Conservation (phyloP, 1,140 invertebrate genomes). For the Aradophagus sp. region DNA sequence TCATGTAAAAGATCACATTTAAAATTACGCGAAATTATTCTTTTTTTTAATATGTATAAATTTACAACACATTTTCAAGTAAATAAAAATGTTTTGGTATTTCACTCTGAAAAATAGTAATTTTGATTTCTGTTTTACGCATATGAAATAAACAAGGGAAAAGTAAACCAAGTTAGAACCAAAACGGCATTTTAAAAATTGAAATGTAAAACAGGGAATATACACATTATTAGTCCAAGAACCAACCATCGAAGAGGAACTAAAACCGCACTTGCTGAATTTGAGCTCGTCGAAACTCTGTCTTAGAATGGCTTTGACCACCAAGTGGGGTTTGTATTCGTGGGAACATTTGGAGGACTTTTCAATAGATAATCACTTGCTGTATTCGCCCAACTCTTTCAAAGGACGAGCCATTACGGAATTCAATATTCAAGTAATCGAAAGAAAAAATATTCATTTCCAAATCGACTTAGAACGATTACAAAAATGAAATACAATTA, state of each 20-base stretch:
- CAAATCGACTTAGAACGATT: too few relatives aligned
- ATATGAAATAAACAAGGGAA: neutral
- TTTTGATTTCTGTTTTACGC: too few relatives aligned
- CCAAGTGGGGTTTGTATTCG: slow-evolving; percentile 73
- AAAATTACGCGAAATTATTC: too few relatives aligned
- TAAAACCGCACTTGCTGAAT: slow-evolving; percentile 61
- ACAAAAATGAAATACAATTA: too few relatives aligned
- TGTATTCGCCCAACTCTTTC: slow-evolving; percentile 78
- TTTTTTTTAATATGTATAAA: too few relatives aligned
- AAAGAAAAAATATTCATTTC: neutral
- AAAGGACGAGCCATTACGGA: slow-evolving; percentile 82
- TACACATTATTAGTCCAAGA: slow-evolving; percentile 69
- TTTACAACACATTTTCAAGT: neutral
- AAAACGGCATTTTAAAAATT: neutral
- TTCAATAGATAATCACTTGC: slow-evolving; percentile 82
- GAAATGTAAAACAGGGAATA: slow-evolving; percentile 61
- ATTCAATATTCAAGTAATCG: slow-evolving; percentile 81
- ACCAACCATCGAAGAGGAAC: slow-evolving; percentile 58
- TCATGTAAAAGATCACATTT: too few relatives aligned
- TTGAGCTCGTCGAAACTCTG: slow-evolving; percentile 64
- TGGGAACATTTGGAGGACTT: slow-evolving; percentile 76
- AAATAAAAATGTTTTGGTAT: neutral
- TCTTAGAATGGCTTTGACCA: slow-evolving; percentile 68
- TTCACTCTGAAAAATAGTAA: too few relatives aligned
- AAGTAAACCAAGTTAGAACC: too few relatives aligned